A percentile compares a stretch with the other conserved stretches of the same genome.
These are phyloP conservation scores for Cyclura pinguis DNA, from an alignment of 2,797 vertebrate genomes.

Conservation along the genomic window DNA sequence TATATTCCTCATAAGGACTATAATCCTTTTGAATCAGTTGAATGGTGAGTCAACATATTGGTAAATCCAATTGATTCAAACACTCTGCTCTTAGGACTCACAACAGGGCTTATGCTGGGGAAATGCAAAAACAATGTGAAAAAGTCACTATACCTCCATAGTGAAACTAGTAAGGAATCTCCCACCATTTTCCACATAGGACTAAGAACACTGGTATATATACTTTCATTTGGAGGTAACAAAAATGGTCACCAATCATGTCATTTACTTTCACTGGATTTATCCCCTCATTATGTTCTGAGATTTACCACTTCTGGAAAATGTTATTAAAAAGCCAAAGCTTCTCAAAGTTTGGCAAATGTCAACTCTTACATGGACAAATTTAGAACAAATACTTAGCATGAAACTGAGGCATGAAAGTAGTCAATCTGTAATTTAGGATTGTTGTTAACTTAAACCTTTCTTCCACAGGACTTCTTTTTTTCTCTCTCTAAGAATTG, in stretches of 20 bases:
- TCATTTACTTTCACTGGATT: background rate
- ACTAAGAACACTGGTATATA: background rate
- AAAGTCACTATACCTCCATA: background rate
- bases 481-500: background rate
- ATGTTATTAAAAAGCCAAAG: background rate
- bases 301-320: background rate
- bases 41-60: too few relatives aligned
- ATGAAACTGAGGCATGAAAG: background rate
- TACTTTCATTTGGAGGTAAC: background rate
- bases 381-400: background rate
- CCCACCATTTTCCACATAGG: background rate
- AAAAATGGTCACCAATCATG: background rate
- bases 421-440: background rate
- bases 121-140: background rate
- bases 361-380: background rate
- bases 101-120: background rate
- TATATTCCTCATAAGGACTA: background rate
- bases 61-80: too few relatives aligned
- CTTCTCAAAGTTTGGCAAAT: background rate
- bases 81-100: too few relatives aligned
- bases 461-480: too few relatives aligned
- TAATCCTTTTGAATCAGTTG: too few relatives aligned
- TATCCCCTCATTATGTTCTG: background rate
- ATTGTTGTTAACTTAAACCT: background rate
- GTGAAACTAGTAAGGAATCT: background rate